Evolutionary conservation across 2,797 vertebrate species (phyloP), one percentile per base, ranked within the genome.

Genomic region (Sebastes goodei): DNA sequence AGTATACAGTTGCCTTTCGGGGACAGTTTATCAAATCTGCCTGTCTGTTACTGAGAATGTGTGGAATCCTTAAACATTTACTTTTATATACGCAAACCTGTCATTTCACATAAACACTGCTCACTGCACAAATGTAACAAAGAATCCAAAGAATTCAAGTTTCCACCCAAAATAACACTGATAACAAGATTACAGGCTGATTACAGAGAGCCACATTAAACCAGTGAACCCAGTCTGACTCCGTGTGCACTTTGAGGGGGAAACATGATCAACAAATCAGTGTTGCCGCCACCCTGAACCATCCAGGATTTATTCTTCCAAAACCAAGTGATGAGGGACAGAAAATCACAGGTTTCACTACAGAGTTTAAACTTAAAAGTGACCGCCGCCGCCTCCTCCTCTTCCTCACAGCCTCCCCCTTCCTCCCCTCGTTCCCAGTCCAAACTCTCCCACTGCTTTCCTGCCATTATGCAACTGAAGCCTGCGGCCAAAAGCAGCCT

Each of bases 391-490:
- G 10, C 5, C 65, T 46, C 52, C 60, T 17, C 20, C 25, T 23
- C 27, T 15, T 60, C 56, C 29, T 23, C 67, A 29, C 27, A 5
- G 4, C 4, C 61, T 7, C 11, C 20, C 25, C 4, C 4, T 5
- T 20, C 11, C 64, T 60, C 42, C 62, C 53, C 68, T 30, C 12
- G 2, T 60, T 74, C 79, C 63, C 62, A 25, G 65, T 77, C 70
- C 74, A 23, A 80, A 62, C 75, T 72, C 86, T 90, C 92, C 91
- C 86, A 75, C 88, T 11, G 80, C 63, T 87, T 92, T 92, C 90
- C 90, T 91, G 88, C 59, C 60, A 86, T 94, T 91, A 93, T 79
- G 81, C 82, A 93, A 89, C 83, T 59, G 25, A 12, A 70, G 66
- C 74, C 74, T 46, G 76, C 56, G 57, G 87, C 85, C 88, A 90